Percentiles rank a stretch among this genome's conserved stretches.
Conservation (phyloP, 2,797 vertebrate genomes). For the Loriculus beryllinus region DNA sequence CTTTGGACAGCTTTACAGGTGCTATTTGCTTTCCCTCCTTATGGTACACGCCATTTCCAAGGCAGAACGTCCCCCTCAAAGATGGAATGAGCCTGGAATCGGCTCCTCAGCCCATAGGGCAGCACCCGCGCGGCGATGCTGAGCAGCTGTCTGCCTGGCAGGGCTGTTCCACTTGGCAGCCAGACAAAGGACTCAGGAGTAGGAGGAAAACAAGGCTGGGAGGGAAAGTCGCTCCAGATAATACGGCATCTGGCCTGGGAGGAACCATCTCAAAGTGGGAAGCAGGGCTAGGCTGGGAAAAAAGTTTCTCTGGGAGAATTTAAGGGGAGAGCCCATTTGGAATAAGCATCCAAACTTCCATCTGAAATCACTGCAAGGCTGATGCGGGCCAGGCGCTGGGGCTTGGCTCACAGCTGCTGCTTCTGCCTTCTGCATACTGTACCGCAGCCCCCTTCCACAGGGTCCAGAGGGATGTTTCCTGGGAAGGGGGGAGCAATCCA, state of each 20-base stretch:
- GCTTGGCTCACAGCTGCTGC: not conserved
- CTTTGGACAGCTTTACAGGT: not conserved
- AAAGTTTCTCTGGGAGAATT: not conserved
- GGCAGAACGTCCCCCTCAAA: conserved; percentile 13
- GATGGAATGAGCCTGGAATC: conserved; percentile 29
- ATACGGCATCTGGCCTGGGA: conserved; percentile 51
- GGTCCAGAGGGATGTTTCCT: not conserved
- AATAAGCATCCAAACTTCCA: not conserved
- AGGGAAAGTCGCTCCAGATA: conserved; percentile 51
- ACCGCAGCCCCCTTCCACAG: not conserved
- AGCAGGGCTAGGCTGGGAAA: not conserved
- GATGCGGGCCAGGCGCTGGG: not conserved
- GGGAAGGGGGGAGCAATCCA: fast-evolving
- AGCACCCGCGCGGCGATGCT: conserved; percentile 13
- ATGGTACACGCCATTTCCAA: not conserved
- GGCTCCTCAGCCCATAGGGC: conserved; percentile 20
- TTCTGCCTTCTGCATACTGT: not conserved
- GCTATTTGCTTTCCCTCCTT: not conserved
- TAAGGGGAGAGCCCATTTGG: not conserved
- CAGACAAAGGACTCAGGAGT: conserved; percentile 55
- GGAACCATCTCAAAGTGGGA: conserved; percentile 34
- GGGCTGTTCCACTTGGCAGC: conserved; percentile 55
- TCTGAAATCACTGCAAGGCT: not conserved
- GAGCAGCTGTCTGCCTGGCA: conserved; percentile 62
- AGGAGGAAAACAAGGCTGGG: conserved; percentile 53